phyloP scores from a whole-genome alignment of 2,797 vertebrate genomes.

The Craterocephalus amniculus region DNA sequence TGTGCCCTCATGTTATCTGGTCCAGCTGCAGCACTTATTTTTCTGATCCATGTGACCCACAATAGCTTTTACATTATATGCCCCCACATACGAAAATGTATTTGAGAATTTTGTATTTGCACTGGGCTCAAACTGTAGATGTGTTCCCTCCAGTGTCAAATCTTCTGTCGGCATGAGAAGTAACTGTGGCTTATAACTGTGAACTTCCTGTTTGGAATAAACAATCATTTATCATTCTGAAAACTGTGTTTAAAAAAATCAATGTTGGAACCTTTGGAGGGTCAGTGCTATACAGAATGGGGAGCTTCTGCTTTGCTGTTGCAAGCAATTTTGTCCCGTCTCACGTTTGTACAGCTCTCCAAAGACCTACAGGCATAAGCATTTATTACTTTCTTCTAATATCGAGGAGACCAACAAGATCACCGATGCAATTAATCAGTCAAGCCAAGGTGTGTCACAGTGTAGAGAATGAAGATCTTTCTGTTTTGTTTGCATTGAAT shows the following conservation, averaged over 20 bases:
- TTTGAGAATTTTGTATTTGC: not conserved
- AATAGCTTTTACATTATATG: not conserved
- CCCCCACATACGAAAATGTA: not conserved
- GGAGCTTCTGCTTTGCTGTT: conserved; percentile 26
- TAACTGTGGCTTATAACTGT: not conserved
- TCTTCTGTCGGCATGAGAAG: not conserved
- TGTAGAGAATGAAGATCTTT: conserved; percentile 49
- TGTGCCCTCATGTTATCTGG: not conserved
- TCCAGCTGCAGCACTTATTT: too few relatives aligned
- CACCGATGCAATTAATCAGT: conserved; percentile 66
- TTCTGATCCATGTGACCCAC: not conserved
- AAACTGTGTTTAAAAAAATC: conserved; percentile 14
- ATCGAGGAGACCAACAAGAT: conserved; percentile 61
- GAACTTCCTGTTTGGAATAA: conserved; percentile 13
- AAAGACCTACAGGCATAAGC: conserved; percentile 56
- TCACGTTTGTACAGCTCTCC: conserved; percentile 20
- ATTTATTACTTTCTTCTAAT: conserved; percentile 72
- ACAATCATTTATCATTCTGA: conserved; percentile 21
- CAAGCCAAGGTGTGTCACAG: conserved; percentile 54
- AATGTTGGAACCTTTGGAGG: conserved; percentile 18
- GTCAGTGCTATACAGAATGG: conserved; percentile 6
- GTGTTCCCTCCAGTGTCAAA: not conserved
- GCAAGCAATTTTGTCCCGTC: conserved; percentile 49
- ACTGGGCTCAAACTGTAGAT: not conserved
- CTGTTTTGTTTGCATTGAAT: conserved; percentile 42